phyloP scores from a whole-genome alignment of 1,140 invertebrate species.

The Rhyzopertha dominica region DNA sequence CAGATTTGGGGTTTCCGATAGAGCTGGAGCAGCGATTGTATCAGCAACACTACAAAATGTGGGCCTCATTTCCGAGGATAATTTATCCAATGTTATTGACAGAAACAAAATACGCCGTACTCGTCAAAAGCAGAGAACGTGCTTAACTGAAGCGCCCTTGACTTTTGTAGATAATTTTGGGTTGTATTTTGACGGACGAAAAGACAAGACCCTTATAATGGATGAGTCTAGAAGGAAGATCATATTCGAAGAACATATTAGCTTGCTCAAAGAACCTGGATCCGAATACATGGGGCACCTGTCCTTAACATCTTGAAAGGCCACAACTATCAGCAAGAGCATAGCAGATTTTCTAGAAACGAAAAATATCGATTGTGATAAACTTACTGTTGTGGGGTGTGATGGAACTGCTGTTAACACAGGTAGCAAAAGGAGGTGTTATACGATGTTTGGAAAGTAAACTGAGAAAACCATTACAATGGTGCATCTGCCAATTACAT shows the following conservation, averaged over 20 bases:
- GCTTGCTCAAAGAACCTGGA: too few relatives aligned
- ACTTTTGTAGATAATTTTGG: constrained; percentile 7
- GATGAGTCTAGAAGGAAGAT: constrained; percentile 27
- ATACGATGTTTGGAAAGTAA: too few relatives aligned
- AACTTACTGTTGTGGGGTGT: too few relatives aligned
- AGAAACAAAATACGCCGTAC: constrained; percentile 32
- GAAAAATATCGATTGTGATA: too few relatives aligned
- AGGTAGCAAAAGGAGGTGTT: too few relatives aligned
- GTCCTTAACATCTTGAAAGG: too few relatives aligned
- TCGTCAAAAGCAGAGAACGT: constrained; percentile 15
- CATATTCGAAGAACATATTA: constrained; percentile 1
- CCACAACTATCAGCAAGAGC: too few relatives aligned
- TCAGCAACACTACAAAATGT: constrained; percentile 27
- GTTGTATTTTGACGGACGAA: constrained; percentile 36
- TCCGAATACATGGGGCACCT: too few relatives aligned
- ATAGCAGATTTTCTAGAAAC: too few relatives aligned
- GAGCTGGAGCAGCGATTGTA: constrained; percentile 33
- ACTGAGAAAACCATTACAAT: too few relatives aligned
- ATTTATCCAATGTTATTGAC: constrained; percentile 28
- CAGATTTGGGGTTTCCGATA: constrained; percentile 35
- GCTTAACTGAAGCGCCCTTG: constrained; percentile 15
- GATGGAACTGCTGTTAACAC: too few relatives aligned
- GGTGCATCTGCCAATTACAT: too few relatives aligned
- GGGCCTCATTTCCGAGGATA: constrained; percentile 11
- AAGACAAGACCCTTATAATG: constrained; percentile 33